Evolutionary conservation across 2,113 vertebrate genomes (phyloP), one percentile per base, ranked within the genome.

Genomic region (Gallinago undulata): DNA sequence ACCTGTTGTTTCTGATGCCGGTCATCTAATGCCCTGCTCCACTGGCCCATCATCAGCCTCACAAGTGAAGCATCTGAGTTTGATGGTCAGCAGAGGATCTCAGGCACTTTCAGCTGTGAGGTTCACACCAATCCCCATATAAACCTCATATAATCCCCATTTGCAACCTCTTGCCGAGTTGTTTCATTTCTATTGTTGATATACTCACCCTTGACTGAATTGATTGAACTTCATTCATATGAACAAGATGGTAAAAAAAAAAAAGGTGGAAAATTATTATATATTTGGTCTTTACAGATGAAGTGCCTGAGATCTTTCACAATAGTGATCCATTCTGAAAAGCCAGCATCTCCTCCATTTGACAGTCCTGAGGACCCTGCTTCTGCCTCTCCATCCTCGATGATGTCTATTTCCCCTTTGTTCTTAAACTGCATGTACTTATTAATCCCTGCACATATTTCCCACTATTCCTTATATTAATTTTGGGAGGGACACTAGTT

Each of bases 351-450:
- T 92, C 30, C 19, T 75, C 7, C 10, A 1, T 60, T 24, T 66
- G 53, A 31, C 72, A 35, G 0, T 60, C 59, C 22, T 57, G 59
- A 53, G 69, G 80, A 39, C 24, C 21, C 39, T 48, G 57, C 53
- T 92, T 64, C 62, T 64, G 28, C 35, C 19, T 69, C 16, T 80
- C 28, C 24, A 25, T 87, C 22, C 28, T 9, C 37, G 77, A 0
- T 27, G 18, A 14, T 5, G 0, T n/a, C 25, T 48, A 22, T 28
- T 55, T 60, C 30, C 50, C 31, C 9, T 7, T 1, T 43, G 39
- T 27, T 67, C 48, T 63, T 84, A 57, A 89, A 27, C 35, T 48
- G 10, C 1, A 0, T 57, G 10, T 45, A 2, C 2, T 83, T 60
- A 33, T 8, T 86, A 56, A 45, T 10, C 31, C 11, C 35, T 72